Evolutionary conservation across 2,113 vertebrate species (phyloP).

Genomic region (Synchiropus splendidus): DNA sequence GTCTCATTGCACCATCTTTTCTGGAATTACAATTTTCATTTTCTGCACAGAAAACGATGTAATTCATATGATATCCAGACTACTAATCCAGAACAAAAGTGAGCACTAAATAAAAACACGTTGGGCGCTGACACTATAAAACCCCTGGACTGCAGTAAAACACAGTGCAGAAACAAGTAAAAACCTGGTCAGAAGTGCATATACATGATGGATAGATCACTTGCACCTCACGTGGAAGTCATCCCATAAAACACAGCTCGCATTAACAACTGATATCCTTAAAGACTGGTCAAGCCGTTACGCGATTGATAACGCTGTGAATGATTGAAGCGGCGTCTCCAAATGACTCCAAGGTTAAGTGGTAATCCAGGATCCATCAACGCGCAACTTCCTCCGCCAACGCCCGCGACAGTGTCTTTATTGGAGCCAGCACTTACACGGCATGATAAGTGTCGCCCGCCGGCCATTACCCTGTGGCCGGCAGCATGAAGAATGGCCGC

Average conservation of each 20-base stretch:
- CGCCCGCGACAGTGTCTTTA: conserved; percentile 57
- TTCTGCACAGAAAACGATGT: too few species aligned
- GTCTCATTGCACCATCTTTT: too few species aligned
- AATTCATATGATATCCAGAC: too few species aligned
- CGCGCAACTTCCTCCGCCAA: conserved; percentile 54
- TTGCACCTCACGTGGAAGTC: conserved; percentile 44
- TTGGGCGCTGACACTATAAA: conserved; percentile 3
- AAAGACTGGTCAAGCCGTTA: conserved; percentile 57
- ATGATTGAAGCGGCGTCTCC: conserved; percentile 53
- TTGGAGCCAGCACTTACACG: conserved; percentile 65
- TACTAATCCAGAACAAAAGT: too few species aligned
- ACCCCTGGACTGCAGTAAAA: conserved; percentile 5
- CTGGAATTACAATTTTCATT: too few species aligned
- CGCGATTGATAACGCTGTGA: conserved; percentile 44
- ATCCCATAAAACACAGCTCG: conserved; percentile 58
- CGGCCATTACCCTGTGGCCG: conserved; percentile 58
- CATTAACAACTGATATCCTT: conserved; percentile 54
- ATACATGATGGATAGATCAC: conserved; percentile 41
- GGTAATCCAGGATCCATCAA: conserved; percentile 66
- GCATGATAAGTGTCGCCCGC: conserved; percentile 63
- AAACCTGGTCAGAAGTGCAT: conserved; percentile 28
- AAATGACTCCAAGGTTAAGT: conserved; percentile 71
- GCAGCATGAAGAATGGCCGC: conserved; percentile 54
- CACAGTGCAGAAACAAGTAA: conserved; percentile 24
- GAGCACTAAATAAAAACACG: too few species aligned